Evolutionary conservation across 2,797 vertebrate genomes (phyloP), one percentile per base, ranked within the genome.

Genomic region (Cephalopachus bancanus): DNA sequence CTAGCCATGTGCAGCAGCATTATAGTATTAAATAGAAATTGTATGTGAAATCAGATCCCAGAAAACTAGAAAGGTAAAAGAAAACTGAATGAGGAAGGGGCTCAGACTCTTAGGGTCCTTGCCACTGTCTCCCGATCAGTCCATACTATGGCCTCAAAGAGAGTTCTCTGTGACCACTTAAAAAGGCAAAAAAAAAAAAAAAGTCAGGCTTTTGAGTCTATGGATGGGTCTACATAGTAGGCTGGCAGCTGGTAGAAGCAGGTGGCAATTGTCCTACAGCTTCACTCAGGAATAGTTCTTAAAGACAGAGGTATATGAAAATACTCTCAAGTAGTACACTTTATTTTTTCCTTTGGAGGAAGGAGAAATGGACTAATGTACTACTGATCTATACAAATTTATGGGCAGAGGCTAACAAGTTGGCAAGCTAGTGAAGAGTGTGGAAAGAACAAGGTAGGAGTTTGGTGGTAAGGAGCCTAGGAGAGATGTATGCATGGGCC

Each of bases 381-480:
- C 20, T 60, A 92, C 20, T 60, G 49, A 78, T 71, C 14, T 49
- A 44, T 44, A 67, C 16, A 86, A 49, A 95, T 26, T 86, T 44
- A 51, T 81, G n/a, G 72, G 15, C 60, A 95, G 76, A 92, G 55
- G 19, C 49, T 71, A 93, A 83, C 14, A 10, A 93, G 69, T 64
- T 96, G 75, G 62, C 72, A 88, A 67, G 44, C 33, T 78, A 67
- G 59, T 59, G 60, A 91, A 95, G 65, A 74, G 33, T 55, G 53
- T 75, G 59, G 26, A 83, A 94, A 93, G 76, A 86, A 85, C 26
- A 93, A 83, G 37, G 55, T 74, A 89, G n/a, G 71, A 85, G 89
- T 91, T 91, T 88, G n/a, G 62, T 62, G 65, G 57, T 65, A 81
- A 94, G 28, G 22, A 78, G 44, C 9, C 44, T 16, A 51, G 76